Base-by-base conservation (phyloP, 1,140 invertebrate species). In the Sminthurinus signatus region DNA sequence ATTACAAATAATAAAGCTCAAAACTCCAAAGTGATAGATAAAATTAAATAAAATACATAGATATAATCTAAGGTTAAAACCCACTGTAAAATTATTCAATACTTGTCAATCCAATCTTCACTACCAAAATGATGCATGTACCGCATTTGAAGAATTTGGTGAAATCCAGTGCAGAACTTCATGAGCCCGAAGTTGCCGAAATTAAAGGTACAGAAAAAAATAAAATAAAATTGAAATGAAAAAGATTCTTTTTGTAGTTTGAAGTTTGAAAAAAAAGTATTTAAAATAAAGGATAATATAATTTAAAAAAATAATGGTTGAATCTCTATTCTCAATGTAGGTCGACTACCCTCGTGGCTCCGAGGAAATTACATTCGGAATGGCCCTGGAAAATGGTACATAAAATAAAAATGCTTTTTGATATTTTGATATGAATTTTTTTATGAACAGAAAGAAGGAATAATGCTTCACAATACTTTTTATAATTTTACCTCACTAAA, bases 111-210 rank as follows among this genome's bases (percentile, higher is more conserved):
- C n/a, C n/a, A n/a, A n/a, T n/a, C n/a, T n/a, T n/a, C n/a, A n/a
- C n/a, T n/a, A n/a, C 28, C 75, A 68, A 42, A 5, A 48, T 48
- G 44, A 21, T n/a, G 5, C 19, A 21, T 48, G 44, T 48, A 25
- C 44, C 44, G 23, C 5, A 48, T 48, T n/a, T 48, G 44, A 48
- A 48, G 19, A 48, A 48, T 48, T 48, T 48, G 23, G 44, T 48
- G 8, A 48, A 25, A 48, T 21, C 44, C 44, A 48, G 8, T 48
- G 23, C 17, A 10, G 44, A 48, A 19, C 5, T 48, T 5, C 8
- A 5, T n/a, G 44, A 48, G n/a, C 44, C 44, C 8, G n/a, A 48
- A 19, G 19, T 48, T 48, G 44, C 5, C 4, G 19, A 8, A 25
- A 12, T 48, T 4, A n/a, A 48, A n/a, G 44, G 39, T 42, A 42